Evolutionary conservation across 2,797 vertebrate species (phyloP), one percentile per base, ranked within the genome.

Genomic region (Sebastolobus altivelis): DNA sequence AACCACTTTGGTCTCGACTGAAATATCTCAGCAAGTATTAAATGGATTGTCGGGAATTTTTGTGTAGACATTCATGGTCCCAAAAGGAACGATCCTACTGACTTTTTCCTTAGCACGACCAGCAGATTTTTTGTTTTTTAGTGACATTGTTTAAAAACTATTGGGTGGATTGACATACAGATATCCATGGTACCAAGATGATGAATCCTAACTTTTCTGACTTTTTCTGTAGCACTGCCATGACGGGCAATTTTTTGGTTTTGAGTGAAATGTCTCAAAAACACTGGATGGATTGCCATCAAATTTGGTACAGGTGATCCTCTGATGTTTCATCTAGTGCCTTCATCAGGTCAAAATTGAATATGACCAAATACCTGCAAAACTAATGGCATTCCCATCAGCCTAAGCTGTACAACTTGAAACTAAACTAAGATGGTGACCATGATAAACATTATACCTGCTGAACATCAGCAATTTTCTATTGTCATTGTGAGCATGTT

Each of bases 401-500:
- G 16, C 12, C 29, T 49, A 46, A 67, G 65, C 11, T 4, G 43
- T 52, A 66, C 20, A 25, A 25, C 25, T 25, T 25, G 25, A 67
- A 67, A 54, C 7, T 38, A 67, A 52, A 35, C 7, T 13, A 52
- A 52, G 10, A 31, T 37, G 14, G 29, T 14, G 59, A 72, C 13
- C 16, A 38, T 38, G 14, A 10, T 62, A 25, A 60, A 14, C 12
- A n/a, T 22, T 31, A 29, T 14, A 29, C 3, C 72, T 37, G 7
- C 4, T 31, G 43, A 35, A 67, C 29, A 4, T 65, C 27, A 72
- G 29, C 22, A 38, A 54, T 43, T 29, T 58, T 38, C 35, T 43
- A 58, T 52, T 62, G 79, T 70, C 63, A 75, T 20, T 25, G n/a
- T 65, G n/a, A 54, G 16, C 59, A 58, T 77, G 38, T 52, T 43